phyloP scores from a whole-genome alignment of 2,113 vertebrate species.

The Sorex fumeus region DNA sequence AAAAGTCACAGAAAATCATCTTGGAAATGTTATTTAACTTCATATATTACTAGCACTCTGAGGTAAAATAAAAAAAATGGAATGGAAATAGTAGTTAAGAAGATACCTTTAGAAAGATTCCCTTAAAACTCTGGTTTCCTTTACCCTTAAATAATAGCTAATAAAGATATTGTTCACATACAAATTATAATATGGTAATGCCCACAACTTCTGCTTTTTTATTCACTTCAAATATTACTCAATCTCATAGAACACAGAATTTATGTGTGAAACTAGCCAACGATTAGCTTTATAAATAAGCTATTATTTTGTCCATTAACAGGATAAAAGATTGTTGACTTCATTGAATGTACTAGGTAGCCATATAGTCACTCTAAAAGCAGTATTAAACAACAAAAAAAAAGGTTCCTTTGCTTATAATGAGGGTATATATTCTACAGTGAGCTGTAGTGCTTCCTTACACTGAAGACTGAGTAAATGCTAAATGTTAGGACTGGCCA shows the following conservation, averaged over 20 bases:
- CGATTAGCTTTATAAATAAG: not conserved
- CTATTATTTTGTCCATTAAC: slow-evolving; percentile 2
- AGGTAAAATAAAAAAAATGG: not conserved
- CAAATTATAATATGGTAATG: slow-evolving; percentile 15
- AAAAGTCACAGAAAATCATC: slow-evolving; percentile 71
- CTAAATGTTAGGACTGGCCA: not conserved
- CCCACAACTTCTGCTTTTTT: not conserved
- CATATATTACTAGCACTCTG: not conserved
- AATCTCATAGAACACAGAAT: not conserved
- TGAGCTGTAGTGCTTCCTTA: not conserved
- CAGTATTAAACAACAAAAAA: slow-evolving; percentile 3
- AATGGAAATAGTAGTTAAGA: slow-evolving; percentile 51
- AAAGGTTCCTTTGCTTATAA: not conserved
- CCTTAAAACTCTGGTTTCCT: not conserved
- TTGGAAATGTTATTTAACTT: slow-evolving; percentile 71
- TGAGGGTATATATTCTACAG: not conserved
- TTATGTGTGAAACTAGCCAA: not conserved
- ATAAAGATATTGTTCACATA: not conserved
- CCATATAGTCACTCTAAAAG: not conserved
- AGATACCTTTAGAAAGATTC: slow-evolving; percentile 30
- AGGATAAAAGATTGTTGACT: not conserved
- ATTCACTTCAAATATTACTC: not conserved
- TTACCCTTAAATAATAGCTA: slow-evolving; percentile 40
- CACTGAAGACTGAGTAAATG: slow-evolving; percentile 10
- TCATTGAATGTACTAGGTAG: not conserved